Percentiles rank a stretch among this genome's conserved stretches.
Evolutionary conservation across 2,888 invertebrate genomes (phyloP).

Genomic region (Fragum sueziense): DNA sequence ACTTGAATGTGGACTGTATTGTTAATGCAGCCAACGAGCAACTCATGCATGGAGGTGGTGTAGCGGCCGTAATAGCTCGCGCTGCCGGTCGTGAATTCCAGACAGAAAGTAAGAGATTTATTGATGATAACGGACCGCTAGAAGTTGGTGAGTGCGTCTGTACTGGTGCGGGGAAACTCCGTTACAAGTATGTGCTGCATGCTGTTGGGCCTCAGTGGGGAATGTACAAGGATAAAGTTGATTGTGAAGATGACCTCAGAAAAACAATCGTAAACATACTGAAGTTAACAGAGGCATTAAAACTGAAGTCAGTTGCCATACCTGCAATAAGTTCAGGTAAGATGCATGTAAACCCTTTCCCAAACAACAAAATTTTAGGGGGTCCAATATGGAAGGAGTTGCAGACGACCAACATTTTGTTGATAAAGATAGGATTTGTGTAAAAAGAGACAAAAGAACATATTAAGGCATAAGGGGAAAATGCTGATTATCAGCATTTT

Average conservation of each 20-base stretch:
- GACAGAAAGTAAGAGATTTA: slow-evolving; percentile 26
- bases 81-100: slow-evolving; percentile 39
- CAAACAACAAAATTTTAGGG: background rate
- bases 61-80: slow-evolving; percentile 35
- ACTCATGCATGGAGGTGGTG: slow-evolving; percentile 34
- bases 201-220: slow-evolving; percentile 41
- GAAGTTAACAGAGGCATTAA: background rate
- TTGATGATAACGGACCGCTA: slow-evolving; percentile 8
- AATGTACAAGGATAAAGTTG: slow-evolving; percentile 1
- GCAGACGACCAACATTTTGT: too few species aligned
- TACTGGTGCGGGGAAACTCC: slow-evolving; percentile 36
- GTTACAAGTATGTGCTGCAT: slow-evolving; percentile 32
- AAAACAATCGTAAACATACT: slow-evolving; percentile 6
- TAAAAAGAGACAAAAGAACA: too few species aligned
- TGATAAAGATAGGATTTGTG: too few species aligned
- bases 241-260: slow-evolving; percentile 7
- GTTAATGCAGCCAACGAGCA: slow-evolving; percentile 42
- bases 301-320: slow-evolving; percentile 9
- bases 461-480: too few species aligned
- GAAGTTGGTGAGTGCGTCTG: slow-evolving; percentile 22
- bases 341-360: background rate
- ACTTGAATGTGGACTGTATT: slow-evolving; percentile 39
- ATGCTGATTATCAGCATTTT: too few species aligned
- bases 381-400: background rate
- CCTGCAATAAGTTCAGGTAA: slow-evolving; percentile 22